Conservation (phyloP, 2,888 invertebrate genomes). For the Eustalomyia histrio region DNA sequence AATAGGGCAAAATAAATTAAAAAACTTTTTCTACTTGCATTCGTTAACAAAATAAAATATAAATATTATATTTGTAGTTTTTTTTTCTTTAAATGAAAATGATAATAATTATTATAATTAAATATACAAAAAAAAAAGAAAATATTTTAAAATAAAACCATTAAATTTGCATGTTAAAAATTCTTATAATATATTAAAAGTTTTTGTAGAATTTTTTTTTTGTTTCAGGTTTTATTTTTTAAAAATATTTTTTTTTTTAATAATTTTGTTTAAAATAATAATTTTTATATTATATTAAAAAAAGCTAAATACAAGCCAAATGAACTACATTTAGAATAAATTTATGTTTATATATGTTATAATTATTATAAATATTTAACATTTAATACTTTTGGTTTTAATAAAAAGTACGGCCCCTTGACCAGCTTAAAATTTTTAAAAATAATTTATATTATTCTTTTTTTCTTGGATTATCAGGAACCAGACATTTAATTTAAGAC, state of each 20-base stretch:
- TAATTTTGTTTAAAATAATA: not conserved
- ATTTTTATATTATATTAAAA: not conserved
- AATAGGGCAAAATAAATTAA: slow-evolving; percentile 44
- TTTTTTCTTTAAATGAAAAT: too few relatives aligned
- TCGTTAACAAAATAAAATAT: slow-evolving; percentile 26
- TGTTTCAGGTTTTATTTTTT: not conserved
- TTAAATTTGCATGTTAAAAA: too few relatives aligned
- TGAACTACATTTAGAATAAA: slow-evolving; percentile 12
- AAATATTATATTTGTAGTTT: too few relatives aligned
- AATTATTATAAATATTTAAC: slow-evolving; percentile 22
- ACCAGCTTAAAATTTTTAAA: slow-evolving; percentile 62
- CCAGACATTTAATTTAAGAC: slow-evolving; percentile 52
- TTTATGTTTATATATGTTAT: not conserved
- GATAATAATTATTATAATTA: too few relatives aligned
- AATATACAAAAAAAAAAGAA: too few relatives aligned
- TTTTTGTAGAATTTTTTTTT: too few relatives aligned
- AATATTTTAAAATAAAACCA: slow-evolving; percentile 3
- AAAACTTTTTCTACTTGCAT: slow-evolving; percentile 65
- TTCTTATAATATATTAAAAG: too few relatives aligned
- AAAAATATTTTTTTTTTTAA: not conserved
- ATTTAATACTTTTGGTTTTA: slow-evolving; percentile 28
- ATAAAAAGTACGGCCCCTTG: slow-evolving; percentile 65
- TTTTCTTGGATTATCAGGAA: slow-evolving; percentile 55
- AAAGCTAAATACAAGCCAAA: slow-evolving; percentile 50
- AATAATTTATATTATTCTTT: slow-evolving; percentile 38